These are phyloP conservation scores for Ceratotherium simum DNA, from an alignment of 2,113 vertebrate genomes.

Conservation along the genomic window DNA sequence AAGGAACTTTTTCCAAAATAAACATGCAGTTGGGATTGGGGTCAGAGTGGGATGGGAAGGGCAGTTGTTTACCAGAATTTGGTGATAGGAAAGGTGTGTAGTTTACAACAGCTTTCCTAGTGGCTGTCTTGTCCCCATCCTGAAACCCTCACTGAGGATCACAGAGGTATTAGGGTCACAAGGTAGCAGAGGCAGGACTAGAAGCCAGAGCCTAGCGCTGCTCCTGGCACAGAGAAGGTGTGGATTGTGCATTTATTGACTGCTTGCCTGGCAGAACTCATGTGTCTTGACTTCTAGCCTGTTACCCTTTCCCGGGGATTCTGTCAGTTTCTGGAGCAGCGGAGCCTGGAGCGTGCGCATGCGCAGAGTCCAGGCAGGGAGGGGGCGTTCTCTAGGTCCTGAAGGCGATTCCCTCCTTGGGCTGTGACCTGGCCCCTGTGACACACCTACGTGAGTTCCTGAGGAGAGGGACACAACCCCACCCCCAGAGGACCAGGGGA, in stretches of 20 bases:
- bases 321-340: neutral
- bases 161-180: neutral
- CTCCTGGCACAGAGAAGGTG: neutral
- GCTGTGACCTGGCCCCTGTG: neutral
- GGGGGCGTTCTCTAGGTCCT: too few relatives aligned
- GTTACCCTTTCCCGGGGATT: neutral
- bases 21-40: neutral
- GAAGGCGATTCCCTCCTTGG: rapidly evolving
- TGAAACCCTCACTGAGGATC: neutral
- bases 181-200: neutral
- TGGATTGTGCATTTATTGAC: neutral
- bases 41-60: neutral
- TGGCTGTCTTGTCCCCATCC: neutral
- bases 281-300: neutral
- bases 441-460: neutral
- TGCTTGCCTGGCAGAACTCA: too few relatives aligned
- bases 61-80: neutral
- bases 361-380: neutral
- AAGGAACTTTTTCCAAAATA: neutral
- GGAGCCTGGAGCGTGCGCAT: neutral
- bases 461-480: neutral
- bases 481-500: neutral
- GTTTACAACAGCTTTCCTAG: neutral
- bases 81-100: neutral
- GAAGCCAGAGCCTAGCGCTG: neutral